phyloP scores from a whole-genome alignment of 2,113 vertebrate species.

The Microcebus tavaratra region DNA sequence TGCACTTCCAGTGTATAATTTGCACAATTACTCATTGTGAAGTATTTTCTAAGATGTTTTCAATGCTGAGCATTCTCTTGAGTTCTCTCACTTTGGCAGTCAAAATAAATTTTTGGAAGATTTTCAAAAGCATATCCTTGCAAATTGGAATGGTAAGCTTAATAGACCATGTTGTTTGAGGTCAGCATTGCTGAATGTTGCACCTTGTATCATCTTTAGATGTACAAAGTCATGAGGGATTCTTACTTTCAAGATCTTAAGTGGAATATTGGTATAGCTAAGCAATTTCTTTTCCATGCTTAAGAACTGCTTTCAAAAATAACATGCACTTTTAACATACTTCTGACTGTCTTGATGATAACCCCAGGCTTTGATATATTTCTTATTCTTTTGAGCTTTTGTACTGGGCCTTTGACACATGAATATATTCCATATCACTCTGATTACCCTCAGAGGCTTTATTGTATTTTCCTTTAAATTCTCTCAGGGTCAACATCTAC shows the following conservation, averaged over 20 bases:
- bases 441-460: background rate
- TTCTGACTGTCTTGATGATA: background rate
- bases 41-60: slow-evolving; percentile 57
- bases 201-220: background rate
- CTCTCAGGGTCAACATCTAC: slow-evolving; percentile 47
- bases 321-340: background rate
- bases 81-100: slow-evolving; percentile 59
- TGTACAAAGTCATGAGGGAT: background rate
- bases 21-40: background rate
- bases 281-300: background rate
- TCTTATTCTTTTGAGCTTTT: background rate
- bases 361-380: background rate
- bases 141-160: slow-evolving; percentile 46
- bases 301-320: background rate
- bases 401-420: background rate
- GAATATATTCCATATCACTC: background rate
- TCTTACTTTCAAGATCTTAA: background rate
- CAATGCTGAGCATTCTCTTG: slow-evolving; percentile 44
- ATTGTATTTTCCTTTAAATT: background rate
- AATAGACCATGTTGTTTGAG: slow-evolving; percentile 46
- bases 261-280: background rate
- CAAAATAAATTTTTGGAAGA: slow-evolving; percentile 73
- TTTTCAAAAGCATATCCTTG: slow-evolving; percentile 64
- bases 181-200: background rate
- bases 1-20: slow-evolving; percentile 34